These are phyloP conservation scores for Girardia tigrina DNA, from an alignment of 2,888 invertebrate species.

Conservation along the genomic window DNA sequence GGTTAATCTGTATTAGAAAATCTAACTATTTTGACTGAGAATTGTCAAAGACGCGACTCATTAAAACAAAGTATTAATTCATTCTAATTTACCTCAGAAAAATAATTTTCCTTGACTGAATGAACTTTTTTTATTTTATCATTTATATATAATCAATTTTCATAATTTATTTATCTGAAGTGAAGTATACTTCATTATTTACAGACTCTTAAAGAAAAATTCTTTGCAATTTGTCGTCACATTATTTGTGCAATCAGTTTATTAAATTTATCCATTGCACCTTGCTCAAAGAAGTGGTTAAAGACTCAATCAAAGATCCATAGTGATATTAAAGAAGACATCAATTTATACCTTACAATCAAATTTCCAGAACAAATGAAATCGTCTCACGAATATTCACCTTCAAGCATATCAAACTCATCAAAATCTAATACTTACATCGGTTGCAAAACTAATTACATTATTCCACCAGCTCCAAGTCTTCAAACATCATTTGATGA, in stretches of 20 bases:
- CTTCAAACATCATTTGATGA: slow-evolving; percentile 5
- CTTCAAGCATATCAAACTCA: neutral
- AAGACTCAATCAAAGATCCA: neutral
- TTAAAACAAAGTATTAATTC: too few species aligned
- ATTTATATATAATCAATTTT: too few species aligned
- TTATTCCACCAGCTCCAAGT: slow-evolving; percentile 11
- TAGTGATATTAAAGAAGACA: neutral
- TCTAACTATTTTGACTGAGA: too few species aligned
- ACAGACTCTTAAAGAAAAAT: slow-evolving; percentile 13
- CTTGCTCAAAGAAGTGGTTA: slow-evolving; percentile 7
- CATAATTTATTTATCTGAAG: too few species aligned
- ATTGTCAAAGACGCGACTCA: too few species aligned
- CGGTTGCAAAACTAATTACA: neutral
- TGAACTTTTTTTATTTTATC: too few species aligned
- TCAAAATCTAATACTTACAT: neutral
- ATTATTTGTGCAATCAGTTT: slow-evolving; percentile 13
- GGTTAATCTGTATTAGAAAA: too few species aligned
- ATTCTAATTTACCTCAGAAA: too few species aligned
- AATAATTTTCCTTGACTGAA: too few species aligned
- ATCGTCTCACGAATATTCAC: neutral
- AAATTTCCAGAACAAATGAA: neutral
- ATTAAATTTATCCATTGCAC: neutral
- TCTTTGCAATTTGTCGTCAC: slow-evolving; percentile 2
- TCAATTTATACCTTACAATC: slow-evolving; percentile 5
- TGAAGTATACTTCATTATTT: too few species aligned